Evolutionary conservation across 1,140 invertebrate species (phyloP).

Genomic region (Cydia strobilella): DNA sequence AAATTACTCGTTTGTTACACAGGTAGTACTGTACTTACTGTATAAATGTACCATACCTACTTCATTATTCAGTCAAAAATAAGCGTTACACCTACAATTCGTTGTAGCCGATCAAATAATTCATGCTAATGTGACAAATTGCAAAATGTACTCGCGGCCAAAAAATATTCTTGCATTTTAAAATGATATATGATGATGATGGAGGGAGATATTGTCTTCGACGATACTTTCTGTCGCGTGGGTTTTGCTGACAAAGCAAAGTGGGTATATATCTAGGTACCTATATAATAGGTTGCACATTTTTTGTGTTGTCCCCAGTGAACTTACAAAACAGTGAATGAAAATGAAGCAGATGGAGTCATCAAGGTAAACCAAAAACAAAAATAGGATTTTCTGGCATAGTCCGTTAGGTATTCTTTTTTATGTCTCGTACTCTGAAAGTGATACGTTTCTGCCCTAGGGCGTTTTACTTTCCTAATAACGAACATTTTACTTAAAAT

Average conservation of each 20-base stretch:
- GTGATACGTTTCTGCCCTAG: no score
- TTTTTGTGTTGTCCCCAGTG: no score
- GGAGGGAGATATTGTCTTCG: conserved; percentile 25
- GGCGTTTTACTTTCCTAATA: no score
- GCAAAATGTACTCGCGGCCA: not conserved
- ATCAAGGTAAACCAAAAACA: no score
- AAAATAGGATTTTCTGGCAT: no score
- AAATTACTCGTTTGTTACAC: no score
- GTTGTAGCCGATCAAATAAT: not conserved
- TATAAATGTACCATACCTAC: not conserved
- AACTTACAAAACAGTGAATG: no score
- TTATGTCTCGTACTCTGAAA: no score
- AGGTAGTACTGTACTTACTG: not conserved
- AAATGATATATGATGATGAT: conserved; percentile 29
- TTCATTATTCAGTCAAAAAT: conserved; percentile 19
- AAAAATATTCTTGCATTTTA: conserved; percentile 26
- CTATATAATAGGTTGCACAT: not conserved
- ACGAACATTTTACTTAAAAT: no score
- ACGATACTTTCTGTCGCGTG: conserved; percentile 19
- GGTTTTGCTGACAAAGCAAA: conserved; percentile 1
- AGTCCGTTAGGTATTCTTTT: no score
- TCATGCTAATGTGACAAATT: conserved; percentile 32
- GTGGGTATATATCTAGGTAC: not conserved
- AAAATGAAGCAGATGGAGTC: no score
- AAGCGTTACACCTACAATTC: conserved; percentile 10